A percentile compares a stretch with the other conserved stretches of the same genome.
Conservation (phyloP, 2,888 invertebrate genomes). For the Erebia palarica region DNA sequence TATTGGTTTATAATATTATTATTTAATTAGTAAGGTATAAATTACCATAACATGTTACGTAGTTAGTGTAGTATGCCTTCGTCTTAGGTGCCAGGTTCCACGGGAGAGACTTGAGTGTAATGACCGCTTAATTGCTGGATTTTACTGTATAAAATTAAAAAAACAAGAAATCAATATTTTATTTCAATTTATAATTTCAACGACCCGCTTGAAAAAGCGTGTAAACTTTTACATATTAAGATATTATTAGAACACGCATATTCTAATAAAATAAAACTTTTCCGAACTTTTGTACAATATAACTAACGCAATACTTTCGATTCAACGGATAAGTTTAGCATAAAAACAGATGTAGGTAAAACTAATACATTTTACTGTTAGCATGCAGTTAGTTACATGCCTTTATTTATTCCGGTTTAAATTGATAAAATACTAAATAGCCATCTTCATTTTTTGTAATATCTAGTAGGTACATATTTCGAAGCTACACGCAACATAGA, state of each 20-base stretch:
- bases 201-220: neutral
- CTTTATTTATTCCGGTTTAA: too few relatives aligned
- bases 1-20: slow-evolving; percentile 32
- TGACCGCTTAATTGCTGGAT: slow-evolving; percentile 22
- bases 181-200: neutral
- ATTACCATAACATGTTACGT: slow-evolving; percentile 35
- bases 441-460: too few relatives aligned
- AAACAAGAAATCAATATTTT: neutral
- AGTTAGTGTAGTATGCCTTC: slow-evolving; percentile 10
- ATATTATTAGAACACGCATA: neutral
- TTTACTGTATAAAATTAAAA: slow-evolving; percentile 9
- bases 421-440: too few relatives aligned
- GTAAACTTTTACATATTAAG: neutral
- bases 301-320: too few relatives aligned
- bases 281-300: too few relatives aligned
- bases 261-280: too few relatives aligned
- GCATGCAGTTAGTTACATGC: too few relatives aligned
- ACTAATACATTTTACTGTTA: too few relatives aligned
- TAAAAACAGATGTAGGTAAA: neutral
- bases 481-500: too few relatives aligned
- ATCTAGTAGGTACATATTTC: too few relatives aligned
- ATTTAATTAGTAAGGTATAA: slow-evolving; percentile 12
- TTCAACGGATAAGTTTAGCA: neutral
- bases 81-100: neutral
- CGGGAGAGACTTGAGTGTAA: slow-evolving; percentile 1